Evolutionary conservation across 2,888 invertebrate genomes (phyloP).

Genomic region (Acanthopleura granulata): DNA sequence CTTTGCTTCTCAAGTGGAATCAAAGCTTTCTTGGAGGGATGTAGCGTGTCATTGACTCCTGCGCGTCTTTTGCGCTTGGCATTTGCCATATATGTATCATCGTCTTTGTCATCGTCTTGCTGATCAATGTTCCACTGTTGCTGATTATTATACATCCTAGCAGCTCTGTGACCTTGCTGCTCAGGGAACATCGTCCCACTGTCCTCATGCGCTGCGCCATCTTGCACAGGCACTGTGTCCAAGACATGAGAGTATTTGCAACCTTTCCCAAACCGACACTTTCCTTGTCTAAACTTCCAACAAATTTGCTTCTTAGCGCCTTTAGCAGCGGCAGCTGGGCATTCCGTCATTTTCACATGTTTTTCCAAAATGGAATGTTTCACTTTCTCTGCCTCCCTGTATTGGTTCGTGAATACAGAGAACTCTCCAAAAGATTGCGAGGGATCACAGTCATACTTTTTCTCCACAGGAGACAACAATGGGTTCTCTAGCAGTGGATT

Average conservation of each 20-base stretch:
- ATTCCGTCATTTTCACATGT: conserved; percentile 89
- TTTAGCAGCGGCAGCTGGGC: conserved; percentile 73
- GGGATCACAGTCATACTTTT: neutral
- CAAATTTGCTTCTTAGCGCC: conserved; percentile 85
- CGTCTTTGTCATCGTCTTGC: conserved; percentile 35
- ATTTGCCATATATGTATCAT: conserved; percentile 66
- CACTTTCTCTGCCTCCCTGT: conserved; percentile 86
- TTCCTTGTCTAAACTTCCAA: conserved; percentile 92
- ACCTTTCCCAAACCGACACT: conserved; percentile 90
- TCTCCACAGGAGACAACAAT: neutral
- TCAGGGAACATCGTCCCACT: neutral
- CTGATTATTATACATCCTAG: neutral
- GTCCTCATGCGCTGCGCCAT: conserved; percentile 7
- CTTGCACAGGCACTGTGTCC: conserved; percentile 22
- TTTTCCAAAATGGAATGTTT: conserved; percentile 89
- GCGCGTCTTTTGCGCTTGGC: conserved; percentile 79
- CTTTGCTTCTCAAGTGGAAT: conserved; percentile 71
- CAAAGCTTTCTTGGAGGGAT: conserved; percentile 88
- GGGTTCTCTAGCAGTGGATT: conserved; percentile 32
- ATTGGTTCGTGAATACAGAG: conserved; percentile 86
- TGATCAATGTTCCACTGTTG: neutral
- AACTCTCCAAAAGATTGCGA: neutral
- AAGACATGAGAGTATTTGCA: conserved; percentile 90
- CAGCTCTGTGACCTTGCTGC: neutral
- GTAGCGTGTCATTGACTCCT: conserved; percentile 81